A percentile compares a stretch with the other conserved stretches of the same genome.
Evolutionary conservation across 2,888 invertebrate genomes (phyloP).

Genomic region (Oligia fasciuncula): DNA sequence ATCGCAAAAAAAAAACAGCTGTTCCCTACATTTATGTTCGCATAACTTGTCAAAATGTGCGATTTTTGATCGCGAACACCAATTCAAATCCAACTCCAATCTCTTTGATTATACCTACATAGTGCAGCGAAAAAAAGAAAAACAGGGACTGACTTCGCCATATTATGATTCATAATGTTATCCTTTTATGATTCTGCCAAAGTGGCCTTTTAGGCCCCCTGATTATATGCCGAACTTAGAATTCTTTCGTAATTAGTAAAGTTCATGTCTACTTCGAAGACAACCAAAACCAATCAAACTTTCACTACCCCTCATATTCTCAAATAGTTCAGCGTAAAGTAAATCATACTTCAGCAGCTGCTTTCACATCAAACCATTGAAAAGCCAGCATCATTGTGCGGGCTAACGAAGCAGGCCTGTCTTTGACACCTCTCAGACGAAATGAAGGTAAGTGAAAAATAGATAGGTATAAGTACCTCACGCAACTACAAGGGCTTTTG

Average conservation of each 20-base stretch:
- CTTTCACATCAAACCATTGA: slow-evolving; percentile 19
- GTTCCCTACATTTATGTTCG: too few species aligned
- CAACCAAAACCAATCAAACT: background rate
- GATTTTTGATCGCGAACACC: too few species aligned
- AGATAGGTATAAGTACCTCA: slow-evolving; percentile 11
- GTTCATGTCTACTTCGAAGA: background rate
- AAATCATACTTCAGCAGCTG: slow-evolving; percentile 25
- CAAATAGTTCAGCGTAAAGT: slow-evolving; percentile 45
- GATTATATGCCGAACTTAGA: background rate
- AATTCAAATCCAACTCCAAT: too few species aligned
- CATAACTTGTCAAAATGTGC: too few species aligned
- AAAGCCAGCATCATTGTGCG: slow-evolving; percentile 30
- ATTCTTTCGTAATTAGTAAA: background rate
- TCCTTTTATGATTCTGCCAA: too few species aligned
- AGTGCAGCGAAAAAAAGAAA: too few species aligned
- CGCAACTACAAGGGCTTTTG: background rate
- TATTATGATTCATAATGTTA: too few species aligned
- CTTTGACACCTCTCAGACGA: slow-evolving; percentile 53
- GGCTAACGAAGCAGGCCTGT: slow-evolving; percentile 57
- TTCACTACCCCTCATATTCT: background rate
- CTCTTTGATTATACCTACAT: too few species aligned
- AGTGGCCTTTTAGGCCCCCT: too few species aligned
- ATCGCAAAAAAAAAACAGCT: too few species aligned
- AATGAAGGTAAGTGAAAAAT: slow-evolving; percentile 50
- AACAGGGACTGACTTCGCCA: too few species aligned